Base-by-base conservation (phyloP, 2,113 vertebrate species). In the Phrynosoma blainvillii region DNA sequence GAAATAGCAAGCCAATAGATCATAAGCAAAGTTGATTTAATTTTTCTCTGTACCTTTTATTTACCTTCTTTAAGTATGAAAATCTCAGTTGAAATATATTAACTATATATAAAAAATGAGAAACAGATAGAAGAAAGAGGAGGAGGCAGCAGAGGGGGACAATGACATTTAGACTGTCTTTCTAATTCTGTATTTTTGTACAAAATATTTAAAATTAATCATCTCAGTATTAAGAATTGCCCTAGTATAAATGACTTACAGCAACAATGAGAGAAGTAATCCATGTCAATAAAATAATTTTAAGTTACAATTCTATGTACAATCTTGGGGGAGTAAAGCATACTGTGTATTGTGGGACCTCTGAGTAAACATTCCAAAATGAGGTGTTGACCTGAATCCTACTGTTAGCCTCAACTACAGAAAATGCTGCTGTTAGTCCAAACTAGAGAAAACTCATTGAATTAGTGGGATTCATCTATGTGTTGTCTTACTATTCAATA, bases 11-110 rank as follows among this genome's bases (percentile, higher is more conserved):
- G 40, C 27, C 65, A 85, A 76, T 40, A 56, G 73, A 76, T 76
- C 84, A 75, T 40, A 62, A 62, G 25, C 71, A 85, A 65, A 77
- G n/a, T 66, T 52, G 65, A 77, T 85, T 66, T 77, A 18, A 62
- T 85, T 65, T 68, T 27, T 12, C 13, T 47, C 14, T 25, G 20
- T 21, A 75, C 1, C 25, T 4, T 81, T 66, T 66, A 65, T 83
- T 71, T 52, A 20, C 18, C 30, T n/a, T 20, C 16, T 77, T 85
- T 78, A 14, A 47, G n/a, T 52, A 85, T 56, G 47, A 32, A 84
- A 73, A 84, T 25, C 18, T 73, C 66, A 32, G 27, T 47, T 47
- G 7, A 47, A 47, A 7, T 47, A 47, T 47, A 47, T 47, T 47
- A 47, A 47, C 5, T 47, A 7, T 47, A 7, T 47, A 7, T 47